phyloP scores from a whole-genome alignment of 2,113 vertebrate species.

The Strigops habroptila region DNA sequence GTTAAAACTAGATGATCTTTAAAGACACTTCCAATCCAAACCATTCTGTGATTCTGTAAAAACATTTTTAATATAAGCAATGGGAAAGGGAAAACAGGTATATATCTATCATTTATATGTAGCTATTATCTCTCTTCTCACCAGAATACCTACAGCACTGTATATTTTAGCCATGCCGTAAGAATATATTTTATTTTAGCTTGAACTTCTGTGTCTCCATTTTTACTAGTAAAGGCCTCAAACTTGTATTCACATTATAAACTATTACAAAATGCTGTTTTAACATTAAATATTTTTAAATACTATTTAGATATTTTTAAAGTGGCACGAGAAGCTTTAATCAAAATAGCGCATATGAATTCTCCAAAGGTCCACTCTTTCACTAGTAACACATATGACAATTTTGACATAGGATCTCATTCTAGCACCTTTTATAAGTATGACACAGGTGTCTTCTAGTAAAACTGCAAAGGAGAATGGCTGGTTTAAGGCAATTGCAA shows the following conservation, averaged over 20 bases:
- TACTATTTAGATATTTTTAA: not conserved
- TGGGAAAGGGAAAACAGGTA: not conserved
- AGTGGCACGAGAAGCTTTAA: not conserved
- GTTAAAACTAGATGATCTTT: too few species aligned
- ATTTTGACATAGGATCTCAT: not conserved
- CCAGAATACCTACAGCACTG: not conserved
- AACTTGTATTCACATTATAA: not conserved
- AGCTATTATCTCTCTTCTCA: not conserved
- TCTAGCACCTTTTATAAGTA: not conserved
- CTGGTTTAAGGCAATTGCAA: not conserved
- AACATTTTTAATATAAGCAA: not conserved
- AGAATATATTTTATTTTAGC: not conserved
- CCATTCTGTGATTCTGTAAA: too few species aligned
- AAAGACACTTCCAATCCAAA: too few species aligned
- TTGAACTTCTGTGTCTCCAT: not conserved
- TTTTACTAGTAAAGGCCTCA: not conserved
- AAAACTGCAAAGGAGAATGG: not conserved
- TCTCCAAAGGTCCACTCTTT: not conserved
- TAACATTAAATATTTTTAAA: not conserved
- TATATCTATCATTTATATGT: not conserved
- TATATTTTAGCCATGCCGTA: not conserved
- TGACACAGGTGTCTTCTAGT: not conserved
- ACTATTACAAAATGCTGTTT: not conserved
- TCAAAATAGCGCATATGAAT: not conserved
- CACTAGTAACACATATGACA: not conserved